phyloP scores from a whole-genome alignment of 2,797 vertebrate species.

The Microctenopoma stevenorrisi region DNA sequence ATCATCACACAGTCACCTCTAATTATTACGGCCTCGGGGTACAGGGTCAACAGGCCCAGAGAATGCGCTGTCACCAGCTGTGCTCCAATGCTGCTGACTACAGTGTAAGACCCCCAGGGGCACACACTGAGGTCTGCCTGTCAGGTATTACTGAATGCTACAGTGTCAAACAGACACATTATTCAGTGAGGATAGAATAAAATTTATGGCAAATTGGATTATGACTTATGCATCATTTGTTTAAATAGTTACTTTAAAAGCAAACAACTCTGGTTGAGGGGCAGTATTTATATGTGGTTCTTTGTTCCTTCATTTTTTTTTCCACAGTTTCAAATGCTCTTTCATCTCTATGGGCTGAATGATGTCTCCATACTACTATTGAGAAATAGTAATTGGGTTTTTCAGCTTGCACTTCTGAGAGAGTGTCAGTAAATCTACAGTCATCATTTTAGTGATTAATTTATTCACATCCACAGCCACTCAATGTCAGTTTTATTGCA shows the following conservation, averaged over 20 bases:
- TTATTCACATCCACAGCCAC: constrained; percentile 3
- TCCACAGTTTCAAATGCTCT: neutral
- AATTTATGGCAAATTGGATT: neutral
- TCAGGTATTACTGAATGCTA: too few species aligned
- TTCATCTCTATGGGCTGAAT: neutral
- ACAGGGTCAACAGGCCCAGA: too few species aligned
- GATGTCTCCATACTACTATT: neutral
- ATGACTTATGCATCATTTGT: neutral
- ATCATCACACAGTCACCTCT: too few species aligned
- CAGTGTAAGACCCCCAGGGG: too few species aligned
- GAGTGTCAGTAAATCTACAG: neutral
- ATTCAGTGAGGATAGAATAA: neutral
- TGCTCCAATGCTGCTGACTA: too few species aligned
- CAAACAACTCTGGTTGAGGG: constrained; percentile 1
- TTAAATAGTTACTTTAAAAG: neutral
- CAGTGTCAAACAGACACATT: neutral
- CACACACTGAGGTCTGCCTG: too few species aligned
- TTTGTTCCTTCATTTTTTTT: neutral
- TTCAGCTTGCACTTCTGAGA: neutral
- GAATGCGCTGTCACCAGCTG: too few species aligned
- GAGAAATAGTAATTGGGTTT: neutral
- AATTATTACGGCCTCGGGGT: too few species aligned
- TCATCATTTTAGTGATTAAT: constrained; percentile 5
- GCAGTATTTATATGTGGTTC: neutral
- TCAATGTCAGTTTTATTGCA: constrained; percentile 1